A percentile compares a stretch with the other conserved stretches of the same genome.
These are phyloP conservation scores for Drosophila elegans DNA, from an alignment of 1,140 invertebrate species.

Conservation along the genomic window DNA sequence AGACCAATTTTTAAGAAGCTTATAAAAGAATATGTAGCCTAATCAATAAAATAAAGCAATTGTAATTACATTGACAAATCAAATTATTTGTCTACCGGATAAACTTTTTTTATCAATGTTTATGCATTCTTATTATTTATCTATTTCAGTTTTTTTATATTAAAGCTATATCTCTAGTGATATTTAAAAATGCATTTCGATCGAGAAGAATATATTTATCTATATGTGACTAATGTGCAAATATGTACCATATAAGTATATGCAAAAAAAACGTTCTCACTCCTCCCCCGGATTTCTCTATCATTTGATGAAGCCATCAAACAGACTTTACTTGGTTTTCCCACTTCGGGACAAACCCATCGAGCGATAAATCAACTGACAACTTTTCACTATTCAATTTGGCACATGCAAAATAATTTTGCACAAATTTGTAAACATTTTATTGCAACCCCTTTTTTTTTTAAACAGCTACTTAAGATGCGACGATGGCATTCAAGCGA, in stretches of 20 bases:
- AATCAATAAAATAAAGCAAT: too few relatives aligned
- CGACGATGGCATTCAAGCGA: conserved; percentile 1
- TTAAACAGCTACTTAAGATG: conserved; percentile 61
- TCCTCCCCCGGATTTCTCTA: background rate
- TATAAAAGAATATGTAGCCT: too few relatives aligned
- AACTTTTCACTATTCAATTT: conserved; percentile 45
- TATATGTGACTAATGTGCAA: conserved; percentile 5
- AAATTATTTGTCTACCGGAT: too few relatives aligned
- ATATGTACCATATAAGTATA: background rate
- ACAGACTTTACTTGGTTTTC: conserved; percentile 6
- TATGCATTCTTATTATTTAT: too few relatives aligned
- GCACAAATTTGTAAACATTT: conserved; percentile 78
- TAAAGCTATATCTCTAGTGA: too few relatives aligned
- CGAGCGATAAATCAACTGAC: conserved; percentile 62
- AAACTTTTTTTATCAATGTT: too few relatives aligned
- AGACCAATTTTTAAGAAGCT: too few relatives aligned
- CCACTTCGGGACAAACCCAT: conserved; percentile 14
- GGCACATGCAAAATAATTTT: conserved; percentile 73
- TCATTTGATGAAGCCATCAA: conserved; percentile 39
- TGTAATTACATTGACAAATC: too few relatives aligned
- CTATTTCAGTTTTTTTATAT: too few relatives aligned
- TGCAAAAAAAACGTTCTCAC: conserved; percentile 4
- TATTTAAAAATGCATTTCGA: too few relatives aligned
- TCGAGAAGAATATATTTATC: too few relatives aligned
- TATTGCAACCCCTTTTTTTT: conserved; percentile 50